Evolutionary conservation across 2,888 invertebrate genomes (phyloP), one percentile per base, ranked within the genome.

Genomic region (Scaptodrosophila latifasciaeformis): DNA sequence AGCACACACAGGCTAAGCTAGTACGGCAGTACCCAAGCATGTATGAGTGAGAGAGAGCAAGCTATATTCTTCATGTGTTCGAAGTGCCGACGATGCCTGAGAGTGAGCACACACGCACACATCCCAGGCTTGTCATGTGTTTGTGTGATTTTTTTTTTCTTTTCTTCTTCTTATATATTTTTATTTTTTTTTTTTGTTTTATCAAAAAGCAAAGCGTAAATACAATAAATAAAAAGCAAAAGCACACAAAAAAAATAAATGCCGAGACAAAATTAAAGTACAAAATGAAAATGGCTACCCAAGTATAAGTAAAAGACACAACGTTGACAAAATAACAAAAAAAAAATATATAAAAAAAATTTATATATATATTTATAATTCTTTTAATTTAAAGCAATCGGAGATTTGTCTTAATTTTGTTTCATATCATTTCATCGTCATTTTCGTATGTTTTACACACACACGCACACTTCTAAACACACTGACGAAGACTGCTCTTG

Each of bases 231-330:
- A 52, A 47, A 52, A 46, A 30, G 10, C 18, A 42, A 10, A 37
- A 42, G 12, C 19, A 48, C n/a, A 48, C 18, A 37, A 47, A 44
- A 43, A 59, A 58, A 54, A 59, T 54, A 53, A 52, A 34, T 44
- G 10, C 15, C 51, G 34, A 56, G 47, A 57, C 51, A 56, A 60
- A 51, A 49, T 37, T 63, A 64, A 60, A 37, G 17, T 37, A 13
- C 57, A 48, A 62, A 70, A 70, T 74, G 70, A 82, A 79, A 78
- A 78, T 78, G 81, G 80, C 79, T 75, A 70, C 81, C 76, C 50
- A 53, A 67, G 43, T 19, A 40, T n/a, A n/a, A n/a, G n/a, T n/a
- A n/a, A n/a, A 34, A 40, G 37, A 48, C 31, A 31, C 18, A 9
- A 24, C 2, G 7, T 9, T 17, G 18, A 37, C 4, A 17, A 17